Conservation (phyloP, 1,140 invertebrate species). For the Danaus melanippus region DNA sequence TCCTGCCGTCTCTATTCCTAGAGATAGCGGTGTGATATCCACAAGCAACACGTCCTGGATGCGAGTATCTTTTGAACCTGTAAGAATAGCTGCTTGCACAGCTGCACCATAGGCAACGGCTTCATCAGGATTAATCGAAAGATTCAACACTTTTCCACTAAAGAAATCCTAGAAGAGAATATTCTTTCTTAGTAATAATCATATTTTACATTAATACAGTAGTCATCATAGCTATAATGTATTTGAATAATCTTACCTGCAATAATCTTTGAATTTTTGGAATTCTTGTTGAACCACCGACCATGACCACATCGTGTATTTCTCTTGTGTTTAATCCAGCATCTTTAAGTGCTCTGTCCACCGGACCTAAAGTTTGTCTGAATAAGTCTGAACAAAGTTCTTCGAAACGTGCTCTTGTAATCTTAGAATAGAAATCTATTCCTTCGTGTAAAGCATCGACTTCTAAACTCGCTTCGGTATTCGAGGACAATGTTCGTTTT, state of each 20-base stretch:
- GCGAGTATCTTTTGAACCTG: slow-evolving; percentile 77
- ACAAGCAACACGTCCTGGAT: slow-evolving; percentile 85
- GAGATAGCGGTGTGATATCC: slow-evolving; percentile 80
- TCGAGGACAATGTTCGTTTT: slow-evolving; percentile 78
- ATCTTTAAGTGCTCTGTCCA: slow-evolving; percentile 82
- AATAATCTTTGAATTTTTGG: slow-evolving; percentile 78
- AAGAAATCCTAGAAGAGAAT: slow-evolving; percentile 73
- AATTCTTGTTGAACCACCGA: slow-evolving; percentile 78
- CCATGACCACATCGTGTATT: slow-evolving; percentile 78
- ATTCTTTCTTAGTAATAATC: neutral
- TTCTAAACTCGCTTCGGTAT: slow-evolving; percentile 80
- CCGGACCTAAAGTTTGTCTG: slow-evolving; percentile 77
- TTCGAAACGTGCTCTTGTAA: slow-evolving; percentile 88
- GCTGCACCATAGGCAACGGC: slow-evolving; percentile 82
- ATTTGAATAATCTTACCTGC: slow-evolving; percentile 33
- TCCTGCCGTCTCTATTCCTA: slow-evolving; percentile 80
- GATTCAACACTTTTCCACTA: slow-evolving; percentile 76
- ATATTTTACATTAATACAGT: too few relatives aligned
- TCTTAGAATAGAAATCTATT: slow-evolving; percentile 89
- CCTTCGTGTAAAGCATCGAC: slow-evolving; percentile 84
- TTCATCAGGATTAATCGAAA: slow-evolving; percentile 87
- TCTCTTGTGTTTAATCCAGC: slow-evolving; percentile 82
- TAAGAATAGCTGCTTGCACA: slow-evolving; percentile 84
- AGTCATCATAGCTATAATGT: too few relatives aligned
- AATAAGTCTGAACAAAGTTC: slow-evolving; percentile 90